phyloP scores from a whole-genome alignment of 2,888 invertebrate species.

The Phortica okadai region DNA sequence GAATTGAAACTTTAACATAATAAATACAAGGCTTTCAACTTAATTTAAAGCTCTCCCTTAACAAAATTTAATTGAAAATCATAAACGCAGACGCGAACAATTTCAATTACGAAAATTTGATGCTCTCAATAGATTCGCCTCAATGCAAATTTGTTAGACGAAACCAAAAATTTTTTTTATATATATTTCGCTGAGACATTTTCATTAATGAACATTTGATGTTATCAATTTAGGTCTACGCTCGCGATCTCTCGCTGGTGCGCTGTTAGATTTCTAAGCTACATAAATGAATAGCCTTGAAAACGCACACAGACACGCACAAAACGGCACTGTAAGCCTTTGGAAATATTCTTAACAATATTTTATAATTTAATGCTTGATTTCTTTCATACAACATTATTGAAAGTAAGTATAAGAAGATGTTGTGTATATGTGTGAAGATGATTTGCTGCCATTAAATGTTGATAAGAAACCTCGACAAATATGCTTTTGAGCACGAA shows the following conservation, averaged over 20 bases:
- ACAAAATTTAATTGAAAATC: slow-evolving; percentile 35
- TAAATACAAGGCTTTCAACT: not conserved
- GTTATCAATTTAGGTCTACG: slow-evolving; percentile 61
- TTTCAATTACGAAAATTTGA: slow-evolving; percentile 43
- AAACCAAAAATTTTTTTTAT: slow-evolving; percentile 37
- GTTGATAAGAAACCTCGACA: slow-evolving; percentile 10
- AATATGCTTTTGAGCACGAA: slow-evolving; percentile 38
- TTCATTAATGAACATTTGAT: slow-evolving; percentile 46
- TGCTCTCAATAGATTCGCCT: slow-evolving; percentile 60
- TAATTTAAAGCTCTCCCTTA: slow-evolving; percentile 16
- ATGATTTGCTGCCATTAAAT: slow-evolving; percentile 6
- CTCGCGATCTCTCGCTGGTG: slow-evolving; percentile 1
- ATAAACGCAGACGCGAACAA: slow-evolving; percentile 7
- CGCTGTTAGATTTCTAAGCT: slow-evolving; percentile 32
- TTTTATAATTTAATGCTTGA: slow-evolving; percentile 45
- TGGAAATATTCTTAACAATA: not conserved
- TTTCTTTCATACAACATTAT: slow-evolving; percentile 23
- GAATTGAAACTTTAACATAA: not conserved
- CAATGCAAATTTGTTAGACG: slow-evolving; percentile 62
- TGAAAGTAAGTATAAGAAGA: slow-evolving; percentile 13
- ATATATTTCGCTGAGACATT: slow-evolving; percentile 39
- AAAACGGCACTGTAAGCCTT: slow-evolving; percentile 10
- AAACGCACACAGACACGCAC: slow-evolving; percentile 45
- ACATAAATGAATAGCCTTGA: slow-evolving; percentile 65
- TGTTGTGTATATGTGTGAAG: not conserved